Conservation (phyloP, 2,888 invertebrate genomes). For the Macrophya alboannulata region DNA sequence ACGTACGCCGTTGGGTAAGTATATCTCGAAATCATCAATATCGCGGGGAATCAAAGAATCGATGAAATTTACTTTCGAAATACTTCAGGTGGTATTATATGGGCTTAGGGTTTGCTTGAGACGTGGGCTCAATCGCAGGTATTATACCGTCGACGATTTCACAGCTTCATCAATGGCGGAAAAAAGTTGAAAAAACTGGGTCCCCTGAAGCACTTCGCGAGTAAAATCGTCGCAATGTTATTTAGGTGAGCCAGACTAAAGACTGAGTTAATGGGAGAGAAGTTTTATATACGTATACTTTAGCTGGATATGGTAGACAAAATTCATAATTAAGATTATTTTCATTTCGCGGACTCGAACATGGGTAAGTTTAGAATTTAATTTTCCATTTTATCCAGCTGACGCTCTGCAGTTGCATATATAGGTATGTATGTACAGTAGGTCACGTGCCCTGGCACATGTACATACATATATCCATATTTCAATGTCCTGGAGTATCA, state of each 20-base stretch:
- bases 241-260: neutral
- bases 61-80: slow-evolving; percentile 21
- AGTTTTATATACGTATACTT: slow-evolving; percentile 17
- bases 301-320: neutral
- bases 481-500: neutral
- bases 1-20: neutral
- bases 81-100: slow-evolving; percentile 14
- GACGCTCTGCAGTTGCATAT: neutral
- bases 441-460: too few relatives aligned
- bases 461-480: too few relatives aligned
- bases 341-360: neutral
- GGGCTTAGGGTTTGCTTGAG: neutral
- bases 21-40: slow-evolving; percentile 24
- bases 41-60: slow-evolving; percentile 29
- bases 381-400: neutral
- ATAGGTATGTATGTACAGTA: neutral
- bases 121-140: neutral
- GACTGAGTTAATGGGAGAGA: neutral
- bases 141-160: slow-evolving; percentile 14
- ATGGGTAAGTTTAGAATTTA: neutral
- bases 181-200: neutral
- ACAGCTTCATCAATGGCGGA: neutral
- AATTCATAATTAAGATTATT: neutral
- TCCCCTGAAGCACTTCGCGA: neutral
- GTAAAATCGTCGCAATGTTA: slow-evolving; percentile 4